Evolutionary conservation across 1,140 invertebrate species (phyloP), one percentile per base, ranked within the genome.

Genomic region (Cotesia typhae): DNA sequence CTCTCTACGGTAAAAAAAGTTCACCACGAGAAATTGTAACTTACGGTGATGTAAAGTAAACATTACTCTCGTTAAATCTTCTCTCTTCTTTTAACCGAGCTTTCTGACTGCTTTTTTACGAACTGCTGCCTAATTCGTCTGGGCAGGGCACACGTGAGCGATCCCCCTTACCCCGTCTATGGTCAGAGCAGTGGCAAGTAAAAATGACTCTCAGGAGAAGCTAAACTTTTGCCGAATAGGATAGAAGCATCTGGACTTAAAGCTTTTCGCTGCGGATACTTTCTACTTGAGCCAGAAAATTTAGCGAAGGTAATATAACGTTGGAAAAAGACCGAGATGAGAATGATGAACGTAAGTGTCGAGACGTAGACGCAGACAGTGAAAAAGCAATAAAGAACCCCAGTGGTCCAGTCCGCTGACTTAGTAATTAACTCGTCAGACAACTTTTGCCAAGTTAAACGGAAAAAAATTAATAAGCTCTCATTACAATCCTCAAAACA

Each of bases 311-410:
- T 28, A 28, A 28, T 28, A 28, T 28, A 28, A 35, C 17, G 60
- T 12, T 20, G 38, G 36, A 41, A 37, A 65, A 37, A 38, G 17
- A 65, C 12, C 10, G 38, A 12, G 4, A 65, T 12, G 35, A 20
- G 20, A 67, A 14, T 53, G 66, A 55, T 67, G 66, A 67, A 67
- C 47, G 51, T 5, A 55, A 35, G 51, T 36, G 51, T 4, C 38
- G 47, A 53, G 20, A 28, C 47, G 17, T n/a, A 35, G 66, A 20
- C n/a, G 36, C 17, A 53, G 20, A 28, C 47, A 14, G 12, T 12
- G 66, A 67, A 67, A 67, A 55, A 67, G 66, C 66, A 67, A 53
- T 67, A 67, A 67, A 41, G 66, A 28, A 67, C 6, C 5, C 28
- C 28, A 28, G 28, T 0, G 17, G 28, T 67, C 47, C 28, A 36